A percentile compares a stretch with the other conserved stretches of the same genome.
These are phyloP conservation scores for Graptemys geographica DNA, from an alignment of 2,797 vertebrate species.

Conservation along the genomic window DNA sequence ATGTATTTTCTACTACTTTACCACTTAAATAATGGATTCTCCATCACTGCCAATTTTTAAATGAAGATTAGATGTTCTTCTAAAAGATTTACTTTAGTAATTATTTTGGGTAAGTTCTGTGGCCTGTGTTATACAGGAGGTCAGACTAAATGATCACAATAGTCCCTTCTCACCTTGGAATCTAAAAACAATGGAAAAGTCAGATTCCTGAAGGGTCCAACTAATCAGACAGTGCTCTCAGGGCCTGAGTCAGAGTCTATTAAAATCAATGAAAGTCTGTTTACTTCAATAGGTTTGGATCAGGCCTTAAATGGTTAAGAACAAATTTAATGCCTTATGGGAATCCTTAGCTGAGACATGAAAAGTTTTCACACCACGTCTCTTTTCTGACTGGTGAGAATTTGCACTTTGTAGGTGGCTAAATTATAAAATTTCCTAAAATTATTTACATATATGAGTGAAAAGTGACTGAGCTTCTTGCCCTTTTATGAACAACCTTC, in stretches of 20 bases:
- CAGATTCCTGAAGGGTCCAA: background rate
- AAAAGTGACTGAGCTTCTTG: background rate
- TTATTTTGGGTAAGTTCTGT: background rate
- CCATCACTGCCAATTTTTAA: background rate
- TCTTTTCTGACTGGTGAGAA: background rate
- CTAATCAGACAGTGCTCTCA: background rate
- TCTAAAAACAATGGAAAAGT: background rate
- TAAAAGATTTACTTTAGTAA: background rate
- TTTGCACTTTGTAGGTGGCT: background rate
- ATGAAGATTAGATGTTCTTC: background rate
- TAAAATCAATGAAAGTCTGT: background rate
- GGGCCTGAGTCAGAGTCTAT: accelerated
- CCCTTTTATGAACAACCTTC: background rate
- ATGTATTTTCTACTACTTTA: background rate
- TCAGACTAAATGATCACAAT: background rate
- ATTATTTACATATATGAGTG: background rate
- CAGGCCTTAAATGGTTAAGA: background rate
- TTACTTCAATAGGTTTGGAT: background rate
- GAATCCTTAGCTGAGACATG: background rate
- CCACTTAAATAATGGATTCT: background rate
- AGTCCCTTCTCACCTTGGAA: background rate
- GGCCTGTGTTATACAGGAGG: background rate
- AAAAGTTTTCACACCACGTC: background rate
- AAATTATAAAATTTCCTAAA: background rate
- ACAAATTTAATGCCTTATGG: background rate